phyloP scores from a whole-genome alignment of 2,888 invertebrate genomes.

The Hetaerina titia region DNA sequence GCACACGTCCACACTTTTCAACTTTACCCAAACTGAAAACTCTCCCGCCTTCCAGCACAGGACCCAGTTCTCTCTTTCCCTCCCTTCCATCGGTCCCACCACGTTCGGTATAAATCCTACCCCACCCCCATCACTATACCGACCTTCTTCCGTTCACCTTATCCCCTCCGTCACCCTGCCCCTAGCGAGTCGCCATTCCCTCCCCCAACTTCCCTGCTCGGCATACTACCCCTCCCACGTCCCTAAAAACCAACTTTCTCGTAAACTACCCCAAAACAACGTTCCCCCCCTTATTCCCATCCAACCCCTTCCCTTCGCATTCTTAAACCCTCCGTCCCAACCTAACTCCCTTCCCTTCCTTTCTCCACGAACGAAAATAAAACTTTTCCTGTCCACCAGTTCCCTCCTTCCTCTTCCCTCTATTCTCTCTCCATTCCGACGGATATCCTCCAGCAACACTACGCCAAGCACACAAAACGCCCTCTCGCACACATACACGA shows the following conservation, averaged over 20 bases:
- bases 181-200: not conserved
- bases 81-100: not conserved
- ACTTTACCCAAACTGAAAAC: slow-evolving; percentile 21
- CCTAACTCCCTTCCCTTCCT: not conserved
- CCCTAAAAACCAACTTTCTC: not conserved
- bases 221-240: not conserved
- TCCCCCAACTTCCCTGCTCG: not conserved
- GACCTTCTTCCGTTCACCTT: not conserved
- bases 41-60: not conserved
- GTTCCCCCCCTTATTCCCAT: not conserved
- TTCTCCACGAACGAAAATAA: not conserved
- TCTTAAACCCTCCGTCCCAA: not conserved
- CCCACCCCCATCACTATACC: not conserved
- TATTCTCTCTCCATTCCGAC: not conserved
- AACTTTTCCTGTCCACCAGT: slow-evolving; percentile 32
- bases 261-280: slow-evolving; percentile 20
- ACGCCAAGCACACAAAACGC: not conserved
- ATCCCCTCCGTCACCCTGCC: no score
- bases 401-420: not conserved
- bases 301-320: slow-evolving; percentile 5
- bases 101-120: not conserved
- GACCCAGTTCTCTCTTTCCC: not conserved
- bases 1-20: slow-evolving; percentile 58
- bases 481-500: not conserved
- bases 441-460: not conserved